A percentile compares a stretch with the other conserved stretches of the same genome.
Evolutionary conservation across 1,140 invertebrate species (phyloP).

Genomic region (Radopholus similis): DNA sequence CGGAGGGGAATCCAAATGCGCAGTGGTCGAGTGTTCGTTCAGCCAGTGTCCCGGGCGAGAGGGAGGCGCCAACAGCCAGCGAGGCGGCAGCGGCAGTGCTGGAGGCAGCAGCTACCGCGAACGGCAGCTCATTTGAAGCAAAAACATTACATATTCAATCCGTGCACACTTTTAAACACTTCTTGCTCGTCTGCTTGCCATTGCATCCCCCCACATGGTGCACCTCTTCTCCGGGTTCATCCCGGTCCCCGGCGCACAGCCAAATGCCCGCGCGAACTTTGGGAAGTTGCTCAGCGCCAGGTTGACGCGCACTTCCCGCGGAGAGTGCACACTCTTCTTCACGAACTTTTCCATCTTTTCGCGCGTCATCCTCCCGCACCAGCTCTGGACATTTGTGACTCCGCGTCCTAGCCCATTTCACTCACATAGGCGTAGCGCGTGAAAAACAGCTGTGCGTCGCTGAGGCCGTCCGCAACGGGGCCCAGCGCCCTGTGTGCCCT

Average conservation of each 20-base stretch:
- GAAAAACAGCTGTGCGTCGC: constrained; percentile 12
- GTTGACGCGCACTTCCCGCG: constrained; percentile 4
- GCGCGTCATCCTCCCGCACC: constrained; percentile 3
- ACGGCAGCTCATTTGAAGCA: too few species aligned
- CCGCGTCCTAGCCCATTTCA: not conserved
- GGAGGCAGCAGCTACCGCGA: not conserved
- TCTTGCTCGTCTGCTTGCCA: not conserved
- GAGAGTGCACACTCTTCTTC: not conserved
- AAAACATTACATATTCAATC: too few species aligned
- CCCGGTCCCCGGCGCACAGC: not conserved
- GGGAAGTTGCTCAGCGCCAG: not conserved
- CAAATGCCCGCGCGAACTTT: constrained; percentile 5
- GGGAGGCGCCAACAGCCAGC: not conserved
- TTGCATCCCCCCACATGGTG: not conserved
- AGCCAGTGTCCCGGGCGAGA: constrained; percentile 13
- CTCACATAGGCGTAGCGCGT: constrained; percentile 11
- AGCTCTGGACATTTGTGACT: not conserved
- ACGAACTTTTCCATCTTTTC: not conserved
- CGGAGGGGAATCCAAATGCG: not conserved
- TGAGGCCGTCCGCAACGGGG: not conserved
- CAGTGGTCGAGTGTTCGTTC: not conserved
- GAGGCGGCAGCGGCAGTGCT: not conserved
- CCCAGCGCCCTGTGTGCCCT: not conserved
- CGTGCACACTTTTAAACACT: too few species aligned
- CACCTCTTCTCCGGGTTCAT: constrained; percentile 9